Base-by-base conservation (phyloP, 2,888 invertebrate species). In the Rotaria macrura region DNA sequence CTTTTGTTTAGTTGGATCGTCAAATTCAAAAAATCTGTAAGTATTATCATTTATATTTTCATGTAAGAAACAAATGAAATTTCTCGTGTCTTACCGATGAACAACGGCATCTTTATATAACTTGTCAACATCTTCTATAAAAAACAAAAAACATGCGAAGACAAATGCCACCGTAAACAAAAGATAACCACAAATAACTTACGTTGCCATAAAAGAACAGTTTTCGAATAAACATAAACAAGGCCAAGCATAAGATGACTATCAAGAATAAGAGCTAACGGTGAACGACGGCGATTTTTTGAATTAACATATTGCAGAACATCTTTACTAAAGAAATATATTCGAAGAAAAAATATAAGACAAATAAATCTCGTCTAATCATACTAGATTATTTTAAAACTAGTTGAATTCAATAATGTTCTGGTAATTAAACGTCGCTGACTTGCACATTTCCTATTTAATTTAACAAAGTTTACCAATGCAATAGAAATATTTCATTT, bases 71-170 rank as follows among this genome's bases (percentile, higher is more conserved):
- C 2, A 14, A 49, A 49, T 17, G 9, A 17, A 49, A 49, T 9
- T 52, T 52, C 0, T 23, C n/a, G n/a, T n/a, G n/a, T n/a, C n/a
- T 52, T 34, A 79, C 79, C 43, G 40, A 43, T 79, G 40, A 25
- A 79, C 79, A 43, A 79, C 10, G 12, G 43, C 79, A 43, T 79
- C 79, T 43, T 79, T 79, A 43, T 43, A 43, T 43, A 79, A 43
- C n/a, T 79, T 79, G 43, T 79, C 43, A 10, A 79, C 79, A 79
- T 79, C 79, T 23, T 79, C 79, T 79, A n/a, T 52, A 43, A 79
- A 25, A 79, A 2, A 40, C 25, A 7, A 79, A 43, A 40, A 9
- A 40, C 9, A 40, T 3, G 10, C 9, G 0, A 52, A 52, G 5
- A 79, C 43, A n/a, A 25, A 43, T 14, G n/a, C n/a, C n/a, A n/a